Evolutionary conservation across 2,113 vertebrate genomes (phyloP), one percentile per base, ranked within the genome.

Genomic region (human (Homo sapiens)): DNA sequence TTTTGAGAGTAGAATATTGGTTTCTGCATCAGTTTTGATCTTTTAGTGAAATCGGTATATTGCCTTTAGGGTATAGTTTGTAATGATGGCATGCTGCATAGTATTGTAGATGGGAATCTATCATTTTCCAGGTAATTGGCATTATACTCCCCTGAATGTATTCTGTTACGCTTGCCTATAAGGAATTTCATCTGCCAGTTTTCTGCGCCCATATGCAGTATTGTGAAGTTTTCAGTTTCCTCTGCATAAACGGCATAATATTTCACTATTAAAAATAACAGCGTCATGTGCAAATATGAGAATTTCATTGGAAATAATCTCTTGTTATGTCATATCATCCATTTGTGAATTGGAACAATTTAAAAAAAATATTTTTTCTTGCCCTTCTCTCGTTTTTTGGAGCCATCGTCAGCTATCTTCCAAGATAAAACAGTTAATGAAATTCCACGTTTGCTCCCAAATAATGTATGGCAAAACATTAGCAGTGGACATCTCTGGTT

Each of bases 251-350:
- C 86, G 84, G 79, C 89, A 76, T 83, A 82, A 93, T 97, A 90
- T 97, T 97, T 97, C 95, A 96, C 95, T 97, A 97, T 96, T 97
- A 96, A 96, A 97, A 95, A 97, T 92, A 93, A 84, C 90, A 96
- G 66, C 81, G 90, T 96, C 92, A 93, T 95, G 64, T 80, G 64
- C n/a, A 96, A 79, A 97, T 93, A 94, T 90, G 87, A 90, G 66
- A 76, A 86, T 96, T 97, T 97, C 89, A 85, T 90, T 97, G 79
- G 85, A 92, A 97, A 92, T 80, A 90, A 89, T 87, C 92, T 93
- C 93, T 94, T 94, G 91, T 94, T 96, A 80, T 59, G 61, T 90
- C 75, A 92, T 93, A 72, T 43, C 38, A 82, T 96, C 16, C 76
- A 88, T 91, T 79, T 86, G 66, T 89, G 86, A 95, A 55, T 59